Conservation (phyloP, 1,140 invertebrate genomes). For the Tetragonula clypearis region DNA sequence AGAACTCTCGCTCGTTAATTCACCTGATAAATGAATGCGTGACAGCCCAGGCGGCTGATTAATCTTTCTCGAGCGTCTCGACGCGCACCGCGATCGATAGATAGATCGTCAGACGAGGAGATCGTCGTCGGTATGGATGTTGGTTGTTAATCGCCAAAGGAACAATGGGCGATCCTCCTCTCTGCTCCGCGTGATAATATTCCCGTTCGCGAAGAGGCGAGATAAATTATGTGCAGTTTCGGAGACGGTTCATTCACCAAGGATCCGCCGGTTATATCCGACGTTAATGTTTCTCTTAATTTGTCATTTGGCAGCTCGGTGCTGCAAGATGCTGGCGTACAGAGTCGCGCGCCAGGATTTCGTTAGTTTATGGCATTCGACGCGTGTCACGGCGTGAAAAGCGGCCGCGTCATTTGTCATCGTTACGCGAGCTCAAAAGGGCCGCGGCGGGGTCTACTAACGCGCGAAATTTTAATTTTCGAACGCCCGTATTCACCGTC, state of each 20-base stretch:
- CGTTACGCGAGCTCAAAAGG: neutral
- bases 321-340: no score
- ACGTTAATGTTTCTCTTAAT: conserved; percentile 30
- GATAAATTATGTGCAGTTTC: conserved; percentile 16
- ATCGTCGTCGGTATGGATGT: neutral
- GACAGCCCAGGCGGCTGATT: conserved; percentile 32
- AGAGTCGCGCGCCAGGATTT: neutral
- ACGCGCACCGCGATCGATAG: conserved; percentile 22
- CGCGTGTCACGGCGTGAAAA: neutral
- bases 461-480: conserved; percentile 13
- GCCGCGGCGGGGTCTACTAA: neutral
- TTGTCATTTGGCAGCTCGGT: neutral
- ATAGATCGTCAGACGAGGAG: conserved; percentile 30
- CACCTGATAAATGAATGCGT: conserved; percentile 41
- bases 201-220: neutral
- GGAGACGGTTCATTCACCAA: neutral
- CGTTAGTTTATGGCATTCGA: neutral
- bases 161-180: conserved; percentile 15
- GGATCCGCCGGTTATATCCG: neutral
- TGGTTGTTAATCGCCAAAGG: conserved; percentile 15
- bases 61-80: conserved; percentile 22
- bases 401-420: neutral
- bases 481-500: neutral
- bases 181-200: conserved; percentile 6
- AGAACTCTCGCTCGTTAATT: conserved; percentile 41